Percentiles rank a stretch among this genome's conserved stretches.
These are phyloP conservation scores for Gandaritis pyraliata DNA, from an alignment of 2,888 invertebrate genomes.

Conservation along the genomic window DNA sequence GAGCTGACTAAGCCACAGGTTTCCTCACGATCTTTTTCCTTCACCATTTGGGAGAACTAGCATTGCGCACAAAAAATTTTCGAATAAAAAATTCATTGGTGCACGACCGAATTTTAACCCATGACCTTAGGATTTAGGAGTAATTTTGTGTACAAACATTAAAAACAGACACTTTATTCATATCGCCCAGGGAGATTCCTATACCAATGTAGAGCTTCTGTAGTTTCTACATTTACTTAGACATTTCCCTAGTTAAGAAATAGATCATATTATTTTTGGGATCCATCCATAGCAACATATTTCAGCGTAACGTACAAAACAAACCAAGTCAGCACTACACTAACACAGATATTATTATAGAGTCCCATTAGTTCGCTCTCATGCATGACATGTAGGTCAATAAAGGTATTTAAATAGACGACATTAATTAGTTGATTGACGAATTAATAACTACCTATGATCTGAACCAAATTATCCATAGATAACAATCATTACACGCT, in stretches of 20 bases:
- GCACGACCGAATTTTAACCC: no score
- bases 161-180: no score
- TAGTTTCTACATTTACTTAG: no score
- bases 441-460: constrained; percentile 11
- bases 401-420: constrained; percentile 27
- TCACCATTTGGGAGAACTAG: no score
- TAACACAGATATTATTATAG: neutral
- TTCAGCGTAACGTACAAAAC: neutral
- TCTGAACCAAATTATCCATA: neutral
- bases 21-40: no score
- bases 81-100: no score
- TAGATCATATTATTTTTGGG: constrained; percentile 2
- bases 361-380: constrained; percentile 1
- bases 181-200: no score
- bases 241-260: neutral
- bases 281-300: neutral
- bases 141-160: no score
- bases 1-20: no score
- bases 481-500: neutral
- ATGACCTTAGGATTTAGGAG: no score
- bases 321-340: constrained; percentile 1
- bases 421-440: constrained; percentile 22
- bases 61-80: no score
- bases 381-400: constrained; percentile 12
- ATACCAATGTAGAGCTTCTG: no score